phyloP scores from a whole-genome alignment of 1,140 invertebrate species.

The Leptinotarsa texana region DNA sequence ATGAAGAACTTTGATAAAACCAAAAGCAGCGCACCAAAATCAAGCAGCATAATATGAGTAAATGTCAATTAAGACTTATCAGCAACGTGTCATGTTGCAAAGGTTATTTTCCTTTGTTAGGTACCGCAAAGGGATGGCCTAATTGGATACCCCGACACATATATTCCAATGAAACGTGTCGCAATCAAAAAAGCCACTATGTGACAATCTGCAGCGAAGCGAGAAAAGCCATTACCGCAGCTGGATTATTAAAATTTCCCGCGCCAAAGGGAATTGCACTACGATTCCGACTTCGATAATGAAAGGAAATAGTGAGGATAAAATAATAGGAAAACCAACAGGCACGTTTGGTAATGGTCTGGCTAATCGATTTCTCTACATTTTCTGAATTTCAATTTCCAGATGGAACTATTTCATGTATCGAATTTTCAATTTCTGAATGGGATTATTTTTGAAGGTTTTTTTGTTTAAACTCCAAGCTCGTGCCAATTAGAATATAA shows the following conservation, averaged over 20 bases:
- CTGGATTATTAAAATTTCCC: constrained; percentile 6
- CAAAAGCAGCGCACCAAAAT: too few species aligned
- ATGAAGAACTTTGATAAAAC: too few species aligned
- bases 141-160: background rate
- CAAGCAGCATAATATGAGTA: too few species aligned
- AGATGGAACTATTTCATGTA: background rate
- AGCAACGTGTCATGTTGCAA: too few species aligned
- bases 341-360: background rate
- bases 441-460: too few species aligned
- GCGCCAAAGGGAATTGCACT: background rate
- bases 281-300: background rate
- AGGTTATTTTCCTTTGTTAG: too few species aligned
- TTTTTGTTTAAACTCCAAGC: too few species aligned
- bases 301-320: background rate
- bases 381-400: background rate
- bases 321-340: constrained; percentile 1
- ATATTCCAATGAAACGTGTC: background rate
- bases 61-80: too few species aligned
- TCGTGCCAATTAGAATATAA: too few species aligned
- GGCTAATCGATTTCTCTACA: background rate
- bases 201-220: background rate
- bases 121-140: background rate
- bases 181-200: background rate
- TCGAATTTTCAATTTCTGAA: background rate
- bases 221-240: background rate